Percentiles rank a stretch among this genome's conserved stretches.
Evolutionary conservation across 1,140 invertebrate genomes (phyloP).

Genomic region (Eupeodes corollae): DNA sequence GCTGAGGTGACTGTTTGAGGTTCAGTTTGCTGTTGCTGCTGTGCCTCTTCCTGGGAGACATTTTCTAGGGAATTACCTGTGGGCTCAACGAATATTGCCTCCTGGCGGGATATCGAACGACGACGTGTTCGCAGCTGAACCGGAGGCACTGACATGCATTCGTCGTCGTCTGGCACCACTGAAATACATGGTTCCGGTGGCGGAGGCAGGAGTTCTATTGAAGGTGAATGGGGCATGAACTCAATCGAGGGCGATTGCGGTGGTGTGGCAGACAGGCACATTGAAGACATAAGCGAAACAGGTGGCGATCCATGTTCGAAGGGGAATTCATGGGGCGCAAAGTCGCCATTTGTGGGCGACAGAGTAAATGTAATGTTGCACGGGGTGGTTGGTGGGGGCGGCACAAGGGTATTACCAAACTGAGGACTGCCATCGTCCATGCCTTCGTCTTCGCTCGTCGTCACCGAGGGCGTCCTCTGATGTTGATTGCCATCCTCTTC

Average conservation of each 20-base stretch:
- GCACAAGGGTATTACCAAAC: constrained; percentile 27
- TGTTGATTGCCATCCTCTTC: constrained; percentile 40
- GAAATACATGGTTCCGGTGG: constrained; percentile 4
- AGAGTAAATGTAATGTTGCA: constrained; percentile 59
- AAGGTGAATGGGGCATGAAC: constrained; percentile 38
- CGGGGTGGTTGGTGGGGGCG: constrained; percentile 25
- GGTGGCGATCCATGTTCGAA: constrained; percentile 39
- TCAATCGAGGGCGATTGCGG: constrained; percentile 43
- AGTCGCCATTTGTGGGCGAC: constrained; percentile 41
- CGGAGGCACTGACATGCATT: constrained; percentile 14
- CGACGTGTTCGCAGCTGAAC: constrained; percentile 36
- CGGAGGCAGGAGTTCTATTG: constrained; percentile 13
- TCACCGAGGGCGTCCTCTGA: constrained; percentile 27
- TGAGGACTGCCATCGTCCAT: constrained; percentile 28
- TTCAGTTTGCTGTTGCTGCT: constrained; percentile 25
- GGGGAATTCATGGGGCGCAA: constrained; percentile 30
- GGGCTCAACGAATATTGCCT: constrained; percentile 63
- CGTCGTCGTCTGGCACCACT: constrained; percentile 13
- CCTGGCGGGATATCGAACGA: constrained; percentile 61
- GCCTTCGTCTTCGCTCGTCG: constrained; percentile 31
- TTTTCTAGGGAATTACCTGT: constrained; percentile 54
- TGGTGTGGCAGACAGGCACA: constrained; percentile 20
- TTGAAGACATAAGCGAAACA: constrained; percentile 37
- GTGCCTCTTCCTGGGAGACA: constrained; percentile 46
- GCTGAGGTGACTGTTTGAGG: constrained; percentile 17